phyloP scores from a whole-genome alignment of 2,888 invertebrate genomes.

The Elmis aenea region DNA sequence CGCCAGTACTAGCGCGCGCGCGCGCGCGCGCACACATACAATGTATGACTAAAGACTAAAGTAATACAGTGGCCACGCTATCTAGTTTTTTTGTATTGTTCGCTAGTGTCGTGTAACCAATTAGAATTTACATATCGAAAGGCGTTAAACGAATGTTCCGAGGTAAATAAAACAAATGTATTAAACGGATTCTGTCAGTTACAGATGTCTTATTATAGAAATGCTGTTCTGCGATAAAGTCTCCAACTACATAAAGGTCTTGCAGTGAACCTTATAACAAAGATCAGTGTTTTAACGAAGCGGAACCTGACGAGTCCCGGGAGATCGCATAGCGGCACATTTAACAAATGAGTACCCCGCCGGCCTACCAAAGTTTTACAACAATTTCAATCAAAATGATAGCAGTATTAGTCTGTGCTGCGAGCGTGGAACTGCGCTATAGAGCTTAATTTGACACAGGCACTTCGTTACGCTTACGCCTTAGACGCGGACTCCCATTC shows the following conservation, averaged over 20 bases:
- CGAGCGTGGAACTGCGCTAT: slow-evolving; percentile 25
- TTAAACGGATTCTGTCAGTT: no score
- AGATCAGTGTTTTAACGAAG: slow-evolving; percentile 27
- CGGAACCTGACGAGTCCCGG: slow-evolving; percentile 32
- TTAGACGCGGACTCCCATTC: slow-evolving; percentile 20
- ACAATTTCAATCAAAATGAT: slow-evolving; percentile 44
- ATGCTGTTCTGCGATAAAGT: no score
- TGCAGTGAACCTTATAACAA: slow-evolving; percentile 21
- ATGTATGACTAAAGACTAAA: no score
- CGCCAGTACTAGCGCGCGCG: no score
- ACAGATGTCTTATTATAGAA: no score
- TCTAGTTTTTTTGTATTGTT: no score
- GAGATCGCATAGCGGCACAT: slow-evolving; percentile 31
- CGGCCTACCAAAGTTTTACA: slow-evolving; percentile 39
- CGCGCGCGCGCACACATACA: no score
- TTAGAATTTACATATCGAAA: no score
- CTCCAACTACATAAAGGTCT: slow-evolving; percentile 16
- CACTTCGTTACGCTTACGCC: slow-evolving; percentile 29
- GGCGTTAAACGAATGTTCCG: no score
- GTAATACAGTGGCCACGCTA: no score
- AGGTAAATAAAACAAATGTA: no score
- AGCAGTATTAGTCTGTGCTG: slow-evolving; percentile 36
- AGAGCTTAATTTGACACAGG: slow-evolving; percentile 32
- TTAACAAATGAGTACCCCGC: slow-evolving; percentile 39
- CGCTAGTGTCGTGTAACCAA: no score